Conservation (phyloP, 2,888 invertebrate genomes). For the Laspeyria flexula region DNA sequence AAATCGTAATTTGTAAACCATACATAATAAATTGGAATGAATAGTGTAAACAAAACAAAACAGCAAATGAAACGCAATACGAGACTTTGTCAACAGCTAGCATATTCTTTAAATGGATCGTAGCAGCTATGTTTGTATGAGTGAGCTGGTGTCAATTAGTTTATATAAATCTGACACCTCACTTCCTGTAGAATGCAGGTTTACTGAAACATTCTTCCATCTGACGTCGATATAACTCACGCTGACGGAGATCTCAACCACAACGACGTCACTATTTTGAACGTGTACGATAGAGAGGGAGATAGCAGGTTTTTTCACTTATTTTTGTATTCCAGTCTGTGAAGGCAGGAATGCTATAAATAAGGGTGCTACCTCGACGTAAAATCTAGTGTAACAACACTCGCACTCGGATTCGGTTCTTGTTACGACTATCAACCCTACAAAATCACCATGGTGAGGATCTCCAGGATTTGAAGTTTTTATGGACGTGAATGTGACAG, state of each 20-base stretch:
- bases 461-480: constrained; percentile 41
- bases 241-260: constrained; percentile 49
- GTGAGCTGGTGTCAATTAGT: constrained; percentile 50
- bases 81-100: constrained; percentile 29
- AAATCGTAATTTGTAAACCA: constrained; percentile 2
- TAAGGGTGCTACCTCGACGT: constrained; percentile 76
- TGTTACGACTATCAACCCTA: constrained; percentile 77
- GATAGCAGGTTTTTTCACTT: constrained; percentile 75
- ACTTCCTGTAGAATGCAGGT: constrained; percentile 54
- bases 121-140: constrained; percentile 31
- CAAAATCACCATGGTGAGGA: constrained; percentile 78
- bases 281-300: constrained; percentile 64
- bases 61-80: constrained; percentile 13
- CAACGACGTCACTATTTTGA: constrained; percentile 51
- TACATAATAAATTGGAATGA: constrained; percentile 12
- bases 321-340: constrained; percentile 79
- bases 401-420: constrained; percentile 85
- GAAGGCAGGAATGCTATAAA: constrained; percentile 76
- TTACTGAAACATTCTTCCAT: constrained; percentile 55
- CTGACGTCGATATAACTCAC: constrained; percentile 52
- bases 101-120: constrained; percentile 40
- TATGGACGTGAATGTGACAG: constrained; percentile 45
- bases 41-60: constrained; percentile 21
- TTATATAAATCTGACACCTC: constrained; percentile 56
- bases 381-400: constrained; percentile 83